Base-by-base conservation (phyloP, 2,888 invertebrate genomes). In the Euphydryas editha region DNA sequence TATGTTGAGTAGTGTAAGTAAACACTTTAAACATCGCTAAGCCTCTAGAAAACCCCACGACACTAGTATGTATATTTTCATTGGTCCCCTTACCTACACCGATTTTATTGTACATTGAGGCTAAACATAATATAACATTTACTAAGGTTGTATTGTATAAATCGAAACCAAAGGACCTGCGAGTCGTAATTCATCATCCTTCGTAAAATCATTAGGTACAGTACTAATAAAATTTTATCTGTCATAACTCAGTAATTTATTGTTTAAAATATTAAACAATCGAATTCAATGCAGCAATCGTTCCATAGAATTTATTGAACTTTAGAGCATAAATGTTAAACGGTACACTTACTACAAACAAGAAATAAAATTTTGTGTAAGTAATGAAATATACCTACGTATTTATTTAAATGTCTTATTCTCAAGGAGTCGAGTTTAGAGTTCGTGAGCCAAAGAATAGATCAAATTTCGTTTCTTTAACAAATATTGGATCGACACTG, bases 401-500 rank as follows among this genome's bases (percentile, higher is more conserved):
- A 18, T 54, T 54, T 54, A 36, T 54, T 36, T 36, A 54, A 18
- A 30, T 36, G n/a, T 36, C 17, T 6, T 58, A 37, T 24, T 15
- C 49, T 39, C 24, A 63, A 63, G n/a, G 49, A 62, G n/a, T 63
- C 39, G 49, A 42, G 30, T 57, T 49, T 39, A 49, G 17, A 36
- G 47, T 57, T 47, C 62, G 57, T 62, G 56, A 36, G 57, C 37
- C 11, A 3, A 42, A 58, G 57, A 57, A 63, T 63, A 44, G 42
- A 24, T 58, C 30, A 39, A 49, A 47, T 51, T 58, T 42, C 24
- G 21, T 56, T 36, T 49, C 49, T 51, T 63, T 63, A 58, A 24
- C 47, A 63, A 63, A 63, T 63, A 63, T 58, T 58, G 57, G 58
- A 58, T n/a, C 42, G n/a, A n/a, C 42, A 58, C 42, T 58, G 58